These are phyloP conservation scores for Phortica okadai DNA, from an alignment of 2,888 invertebrate genomes.

Conservation along the genomic window DNA sequence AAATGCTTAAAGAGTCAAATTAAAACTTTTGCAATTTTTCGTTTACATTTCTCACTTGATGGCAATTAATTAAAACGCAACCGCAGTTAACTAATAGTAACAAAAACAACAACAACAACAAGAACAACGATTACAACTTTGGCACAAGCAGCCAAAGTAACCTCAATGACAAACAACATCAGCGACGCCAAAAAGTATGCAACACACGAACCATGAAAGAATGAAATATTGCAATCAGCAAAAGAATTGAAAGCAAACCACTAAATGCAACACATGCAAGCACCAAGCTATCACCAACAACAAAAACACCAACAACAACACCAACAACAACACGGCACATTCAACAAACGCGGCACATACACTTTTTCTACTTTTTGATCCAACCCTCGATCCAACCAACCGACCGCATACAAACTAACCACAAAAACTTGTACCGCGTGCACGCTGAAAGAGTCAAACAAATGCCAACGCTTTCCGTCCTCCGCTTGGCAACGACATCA, in stretches of 20 bases:
- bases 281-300: background rate
- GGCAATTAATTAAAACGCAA: constrained; percentile 67
- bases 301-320: background rate
- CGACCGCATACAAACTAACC: background rate
- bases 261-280: constrained; percentile 51
- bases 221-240: constrained; percentile 72
- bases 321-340: background rate
- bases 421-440: constrained; percentile 8
- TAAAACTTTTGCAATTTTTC: constrained; percentile 23
- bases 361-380: constrained; percentile 1
- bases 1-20: constrained; percentile 22
- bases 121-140: background rate
- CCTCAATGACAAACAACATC: constrained; percentile 7
- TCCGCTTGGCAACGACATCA: constrained; percentile 14
- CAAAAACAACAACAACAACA: background rate
- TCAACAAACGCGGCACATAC: constrained; percentile 39
- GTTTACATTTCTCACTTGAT: constrained; percentile 29
- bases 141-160: constrained; percentile 1
- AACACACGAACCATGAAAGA: constrained; percentile 71
- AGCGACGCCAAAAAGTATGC: constrained; percentile 63
- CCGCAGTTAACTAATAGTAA: constrained; percentile 48
- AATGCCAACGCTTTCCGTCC: background rate
- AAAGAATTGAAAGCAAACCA: constrained; percentile 65
- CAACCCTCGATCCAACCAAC: background rate
- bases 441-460: constrained; percentile 18